Evolutionary conservation across 2,113 vertebrate species (phyloP).

Genomic region (Bufo gargarizans): DNA sequence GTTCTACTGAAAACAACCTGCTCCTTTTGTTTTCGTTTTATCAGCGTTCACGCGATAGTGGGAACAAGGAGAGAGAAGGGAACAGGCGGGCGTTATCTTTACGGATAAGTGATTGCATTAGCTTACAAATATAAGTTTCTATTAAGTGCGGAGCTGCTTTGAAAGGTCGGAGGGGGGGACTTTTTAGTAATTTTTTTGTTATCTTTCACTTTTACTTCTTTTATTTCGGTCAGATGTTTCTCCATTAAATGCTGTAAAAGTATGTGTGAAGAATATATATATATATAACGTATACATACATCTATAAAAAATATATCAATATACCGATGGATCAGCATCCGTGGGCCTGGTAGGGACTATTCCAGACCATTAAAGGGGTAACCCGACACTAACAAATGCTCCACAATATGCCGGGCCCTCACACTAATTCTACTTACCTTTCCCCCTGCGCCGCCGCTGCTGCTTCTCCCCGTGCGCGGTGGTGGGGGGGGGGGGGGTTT

Average conservation of each 20-base stretch:
- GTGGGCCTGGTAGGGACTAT: too few relatives aligned
- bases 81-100: slow-evolving; percentile 66
- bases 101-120: slow-evolving; percentile 65
- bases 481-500: too few relatives aligned
- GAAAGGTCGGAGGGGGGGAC: slow-evolving; percentile 65
- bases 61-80: slow-evolving; percentile 67
- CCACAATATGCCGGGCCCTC: too few relatives aligned
- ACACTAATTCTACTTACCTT: too few relatives aligned
- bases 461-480: too few relatives aligned
- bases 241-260: background rate
- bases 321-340: too few relatives aligned
- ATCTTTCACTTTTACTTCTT: slow-evolving; percentile 27
- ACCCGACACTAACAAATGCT: too few relatives aligned
- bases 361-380: too few relatives aligned
- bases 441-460: too few relatives aligned
- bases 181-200: slow-evolving; percentile 33
- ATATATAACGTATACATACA: too few relatives aligned
- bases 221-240: slow-evolving; percentile 14
- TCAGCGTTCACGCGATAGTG: slow-evolving; percentile 63
- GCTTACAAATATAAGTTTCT: slow-evolving; percentile 70
- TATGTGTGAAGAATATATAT: background rate
- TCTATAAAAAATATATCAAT: too few relatives aligned
- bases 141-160: slow-evolving; percentile 64
- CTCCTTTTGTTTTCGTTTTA: slow-evolving; percentile 48
- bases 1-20: slow-evolving; percentile 53